Percentiles rank a stretch among this genome's conserved stretches.
Conservation (phyloP, 2,113 vertebrate species). For the Phasianus colchicus region DNA sequence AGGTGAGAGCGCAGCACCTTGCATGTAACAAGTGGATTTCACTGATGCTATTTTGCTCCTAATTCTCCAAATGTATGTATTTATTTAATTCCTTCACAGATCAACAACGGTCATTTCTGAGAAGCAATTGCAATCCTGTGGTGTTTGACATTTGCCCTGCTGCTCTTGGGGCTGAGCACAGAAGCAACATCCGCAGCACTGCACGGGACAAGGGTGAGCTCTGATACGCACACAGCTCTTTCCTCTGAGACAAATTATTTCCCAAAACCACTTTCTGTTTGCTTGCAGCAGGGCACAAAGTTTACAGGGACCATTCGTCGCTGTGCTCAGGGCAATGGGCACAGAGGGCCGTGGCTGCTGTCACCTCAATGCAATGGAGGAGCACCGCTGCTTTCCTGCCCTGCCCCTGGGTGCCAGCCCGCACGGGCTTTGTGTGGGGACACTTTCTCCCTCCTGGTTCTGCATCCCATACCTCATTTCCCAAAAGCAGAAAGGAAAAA, state of each 20-base stretch:
- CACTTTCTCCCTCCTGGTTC: background rate
- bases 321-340: background rate
- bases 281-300: background rate
- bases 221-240: background rate
- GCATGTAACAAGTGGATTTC: background rate
- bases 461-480: background rate
- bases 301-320: background rate
- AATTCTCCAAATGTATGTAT: background rate
- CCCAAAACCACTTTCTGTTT: background rate
- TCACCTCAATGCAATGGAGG: too few species aligned
- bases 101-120: background rate
- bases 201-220: background rate
- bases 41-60: background rate
- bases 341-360: accelerated
- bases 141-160: background rate
- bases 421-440: background rate
- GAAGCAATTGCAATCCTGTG: background rate
- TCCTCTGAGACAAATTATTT: background rate
- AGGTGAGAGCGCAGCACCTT: constrained; percentile 16
- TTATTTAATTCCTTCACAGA: background rate
- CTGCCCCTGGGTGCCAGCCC: background rate
- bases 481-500: background rate
- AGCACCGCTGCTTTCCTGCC: too few species aligned
- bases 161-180: background rate
- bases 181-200: background rate